A percentile compares a stretch with the other conserved stretches of the same genome.
These are phyloP conservation scores for Sericinus montela DNA, from an alignment of 2,888 invertebrate species.

Conservation along the genomic window DNA sequence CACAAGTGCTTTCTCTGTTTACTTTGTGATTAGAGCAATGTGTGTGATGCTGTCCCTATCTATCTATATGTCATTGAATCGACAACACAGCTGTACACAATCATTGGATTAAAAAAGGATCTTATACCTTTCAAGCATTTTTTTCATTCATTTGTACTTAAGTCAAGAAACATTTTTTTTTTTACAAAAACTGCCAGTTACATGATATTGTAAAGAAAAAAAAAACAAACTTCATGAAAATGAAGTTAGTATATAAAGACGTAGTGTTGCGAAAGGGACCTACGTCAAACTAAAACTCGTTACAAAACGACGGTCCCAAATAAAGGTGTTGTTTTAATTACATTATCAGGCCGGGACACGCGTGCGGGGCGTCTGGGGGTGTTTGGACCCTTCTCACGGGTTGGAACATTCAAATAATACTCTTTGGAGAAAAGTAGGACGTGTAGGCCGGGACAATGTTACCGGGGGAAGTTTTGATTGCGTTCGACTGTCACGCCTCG, in stretches of 20 bases:
- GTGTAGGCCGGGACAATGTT: conserved; percentile 27
- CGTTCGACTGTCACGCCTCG: conserved; percentile 63
- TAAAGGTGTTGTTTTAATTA: conserved; percentile 80
- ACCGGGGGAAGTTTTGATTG: conserved; percentile 64
- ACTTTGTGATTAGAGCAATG: too few species aligned
- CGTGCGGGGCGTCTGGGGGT: conserved; percentile 44
- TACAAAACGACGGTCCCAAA: conserved; percentile 57
- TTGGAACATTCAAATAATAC: conserved; percentile 78
- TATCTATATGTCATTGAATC: too few species aligned
- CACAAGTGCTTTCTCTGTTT: too few species aligned
- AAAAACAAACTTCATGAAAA: too few species aligned
- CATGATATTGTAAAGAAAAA: too few species aligned
- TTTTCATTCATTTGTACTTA: too few species aligned
- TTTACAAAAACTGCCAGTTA: too few species aligned
- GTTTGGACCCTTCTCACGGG: conserved; percentile 71
- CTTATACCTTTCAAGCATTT: too few species aligned
- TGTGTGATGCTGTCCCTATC: too few species aligned
- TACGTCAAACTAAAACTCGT: conserved; percentile 47
- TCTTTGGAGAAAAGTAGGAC: conserved; percentile 66
- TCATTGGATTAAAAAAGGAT: too few species aligned
- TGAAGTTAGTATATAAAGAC: background rate
- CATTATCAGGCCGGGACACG: conserved; percentile 75
- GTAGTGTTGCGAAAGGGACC: conserved; percentile 24
- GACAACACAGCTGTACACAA: too few species aligned
- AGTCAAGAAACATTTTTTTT: too few species aligned